Evolutionary conservation across 2,113 vertebrate genomes (phyloP).

Genomic region (Triplophysa rosa): DNA sequence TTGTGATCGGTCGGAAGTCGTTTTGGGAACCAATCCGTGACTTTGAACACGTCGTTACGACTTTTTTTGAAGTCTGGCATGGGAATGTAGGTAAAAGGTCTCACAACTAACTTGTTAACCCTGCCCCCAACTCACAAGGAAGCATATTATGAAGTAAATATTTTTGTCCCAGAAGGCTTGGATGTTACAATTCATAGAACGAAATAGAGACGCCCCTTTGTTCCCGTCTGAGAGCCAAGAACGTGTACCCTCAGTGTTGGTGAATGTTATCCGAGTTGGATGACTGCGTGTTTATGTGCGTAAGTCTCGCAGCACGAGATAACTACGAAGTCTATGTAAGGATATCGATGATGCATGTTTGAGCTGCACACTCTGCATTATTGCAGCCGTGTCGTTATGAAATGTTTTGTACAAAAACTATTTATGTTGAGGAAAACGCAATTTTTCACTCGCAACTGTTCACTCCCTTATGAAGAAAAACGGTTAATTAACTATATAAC

Average conservation of each 20-base stretch:
- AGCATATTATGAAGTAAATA: conserved; percentile 44
- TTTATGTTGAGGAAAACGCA: background rate
- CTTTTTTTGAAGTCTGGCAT: conserved; percentile 47
- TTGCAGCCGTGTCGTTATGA: background rate
- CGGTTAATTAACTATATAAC: no score
- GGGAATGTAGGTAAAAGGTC: conserved; percentile 73
- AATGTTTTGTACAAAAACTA: background rate
- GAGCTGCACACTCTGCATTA: background rate
- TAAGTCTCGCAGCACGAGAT: background rate
- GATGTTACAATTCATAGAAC: conserved; percentile 22
- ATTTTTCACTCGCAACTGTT: no score
- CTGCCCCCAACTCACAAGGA: conserved; percentile 44
- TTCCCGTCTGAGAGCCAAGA: background rate
- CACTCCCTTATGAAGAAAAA: no score
- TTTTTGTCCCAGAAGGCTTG: conserved; percentile 40
- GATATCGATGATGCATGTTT: background rate
- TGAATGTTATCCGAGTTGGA: background rate
- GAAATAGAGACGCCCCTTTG: conserved; percentile 6
- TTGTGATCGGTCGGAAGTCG: conserved; percentile 61
- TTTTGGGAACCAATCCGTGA: conserved; percentile 58
- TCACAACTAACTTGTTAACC: conserved; percentile 55
- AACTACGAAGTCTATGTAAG: background rate
- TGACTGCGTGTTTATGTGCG: background rate
- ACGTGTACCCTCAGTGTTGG: background rate
- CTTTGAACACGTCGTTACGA: background rate